A percentile compares a stretch with the other conserved stretches of the same genome.
Evolutionary conservation across 2,888 invertebrate genomes (phyloP).

Genomic region (Drosophila melanosoma): DNA sequence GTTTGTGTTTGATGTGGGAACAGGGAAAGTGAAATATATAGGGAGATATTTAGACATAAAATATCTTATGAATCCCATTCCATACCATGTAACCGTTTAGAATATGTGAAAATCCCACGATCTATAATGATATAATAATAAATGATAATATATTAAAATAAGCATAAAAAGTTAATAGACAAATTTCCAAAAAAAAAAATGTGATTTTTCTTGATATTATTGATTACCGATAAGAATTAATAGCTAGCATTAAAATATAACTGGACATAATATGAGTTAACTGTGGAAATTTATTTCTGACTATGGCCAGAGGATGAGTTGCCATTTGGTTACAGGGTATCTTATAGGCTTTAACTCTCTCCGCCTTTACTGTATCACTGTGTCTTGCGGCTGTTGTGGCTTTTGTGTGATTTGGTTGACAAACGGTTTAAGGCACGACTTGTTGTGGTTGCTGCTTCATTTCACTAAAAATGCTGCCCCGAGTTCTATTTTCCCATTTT

Average conservation of each 20-base stretch:
- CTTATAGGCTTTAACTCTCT: neutral
- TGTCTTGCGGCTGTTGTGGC: constrained; percentile 1
- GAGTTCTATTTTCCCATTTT: neutral
- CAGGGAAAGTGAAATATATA: neutral
- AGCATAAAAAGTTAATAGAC: neutral
- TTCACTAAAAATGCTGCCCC: neutral
- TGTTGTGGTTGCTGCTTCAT: neutral
- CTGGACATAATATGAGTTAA: neutral
- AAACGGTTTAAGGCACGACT: constrained; percentile 6
- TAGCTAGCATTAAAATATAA: neutral
- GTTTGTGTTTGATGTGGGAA: neutral
- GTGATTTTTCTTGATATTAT: neutral
- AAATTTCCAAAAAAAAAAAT: neutral
- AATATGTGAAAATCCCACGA: too few relatives aligned
- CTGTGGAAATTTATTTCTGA: neutral
- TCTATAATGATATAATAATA: neutral
- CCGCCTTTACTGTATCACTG: neutral
- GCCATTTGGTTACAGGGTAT: neutral
- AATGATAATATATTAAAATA: neutral
- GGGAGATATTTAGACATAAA: neutral
- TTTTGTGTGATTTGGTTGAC: constrained; percentile 12
- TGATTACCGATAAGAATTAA: neutral
- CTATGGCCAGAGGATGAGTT: neutral
- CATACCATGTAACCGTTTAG: neutral
- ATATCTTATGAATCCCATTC: constrained; percentile 4